A percentile compares a stretch with the other conserved stretches of the same genome.
These are phyloP conservation scores for Petaurus breviceps DNA, from an alignment of 2,113 vertebrate species.

Conservation along the genomic window DNA sequence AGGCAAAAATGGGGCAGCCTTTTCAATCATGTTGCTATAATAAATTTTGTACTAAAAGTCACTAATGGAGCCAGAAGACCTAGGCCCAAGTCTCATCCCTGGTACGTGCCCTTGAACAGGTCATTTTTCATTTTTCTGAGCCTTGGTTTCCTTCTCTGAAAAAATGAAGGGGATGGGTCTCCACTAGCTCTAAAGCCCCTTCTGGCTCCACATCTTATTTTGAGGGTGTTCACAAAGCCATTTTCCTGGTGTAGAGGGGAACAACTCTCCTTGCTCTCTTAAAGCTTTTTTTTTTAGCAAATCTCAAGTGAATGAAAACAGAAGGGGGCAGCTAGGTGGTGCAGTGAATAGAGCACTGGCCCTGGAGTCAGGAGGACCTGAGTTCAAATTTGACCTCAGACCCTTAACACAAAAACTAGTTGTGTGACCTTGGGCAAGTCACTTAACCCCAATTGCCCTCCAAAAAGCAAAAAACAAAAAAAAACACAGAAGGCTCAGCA, in stretches of 20 bases:
- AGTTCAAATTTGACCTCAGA: too few relatives aligned
- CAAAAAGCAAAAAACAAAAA: too few relatives aligned
- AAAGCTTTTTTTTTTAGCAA: slow-evolving; percentile 65
- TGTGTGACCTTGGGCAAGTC: too few relatives aligned
- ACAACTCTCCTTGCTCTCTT: slow-evolving; percentile 52
- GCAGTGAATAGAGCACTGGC: too few relatives aligned
- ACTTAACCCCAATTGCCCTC: too few relatives aligned
- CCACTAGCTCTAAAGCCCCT: neutral
- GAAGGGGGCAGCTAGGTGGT: neutral
- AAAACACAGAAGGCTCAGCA: neutral
- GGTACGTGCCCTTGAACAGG: neutral
- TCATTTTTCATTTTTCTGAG: neutral
- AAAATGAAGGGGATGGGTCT: neutral
- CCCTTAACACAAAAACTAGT: too few relatives aligned
- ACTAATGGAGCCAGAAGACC: neutral
- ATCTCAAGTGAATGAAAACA: slow-evolving; percentile 36
- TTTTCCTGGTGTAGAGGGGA: slow-evolving; percentile 63
- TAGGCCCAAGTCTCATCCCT: neutral
- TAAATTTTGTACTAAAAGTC: slow-evolving; percentile 73
- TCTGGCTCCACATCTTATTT: neutral
- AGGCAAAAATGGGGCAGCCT: slow-evolving; percentile 69
- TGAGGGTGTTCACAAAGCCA: slow-evolving; percentile 71
- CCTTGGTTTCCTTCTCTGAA: neutral
- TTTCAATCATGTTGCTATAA: slow-evolving; percentile 68
- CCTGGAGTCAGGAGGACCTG: too few relatives aligned